Percentiles rank a stretch among this genome's conserved stretches.
Conservation (phyloP, 2,888 invertebrate species). For the Masnerella sp. region DNA sequence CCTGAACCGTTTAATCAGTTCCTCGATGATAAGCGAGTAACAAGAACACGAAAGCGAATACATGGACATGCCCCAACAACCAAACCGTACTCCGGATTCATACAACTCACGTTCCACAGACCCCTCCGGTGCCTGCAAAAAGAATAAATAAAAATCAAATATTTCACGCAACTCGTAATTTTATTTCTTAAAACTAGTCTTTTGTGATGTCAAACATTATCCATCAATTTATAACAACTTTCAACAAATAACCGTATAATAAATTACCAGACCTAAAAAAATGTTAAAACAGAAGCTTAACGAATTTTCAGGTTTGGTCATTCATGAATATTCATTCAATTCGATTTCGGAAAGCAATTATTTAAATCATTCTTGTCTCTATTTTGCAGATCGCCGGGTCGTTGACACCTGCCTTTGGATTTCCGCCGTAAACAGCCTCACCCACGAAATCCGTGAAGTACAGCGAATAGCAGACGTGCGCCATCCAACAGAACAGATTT, state of each 20-base stretch:
- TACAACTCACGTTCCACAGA: conserved; percentile 83
- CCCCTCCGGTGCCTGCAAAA: conserved; percentile 85
- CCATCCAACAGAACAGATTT: conserved; percentile 99
- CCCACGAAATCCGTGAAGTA: conserved; percentile 98
- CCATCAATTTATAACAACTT: too few species aligned
- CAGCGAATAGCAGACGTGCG: conserved; percentile 96
- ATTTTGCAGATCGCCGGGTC: conserved; percentile 25
- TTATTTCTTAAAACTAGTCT: too few species aligned
- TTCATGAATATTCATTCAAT: conserved; percentile 20
- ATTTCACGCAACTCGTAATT: too few species aligned
- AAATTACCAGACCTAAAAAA: too few species aligned
- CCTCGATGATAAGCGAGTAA: conserved; percentile 93
- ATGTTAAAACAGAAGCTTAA: background rate
- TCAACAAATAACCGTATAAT: too few species aligned
- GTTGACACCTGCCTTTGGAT: conserved; percentile 83
- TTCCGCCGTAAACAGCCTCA: conserved; percentile 92
- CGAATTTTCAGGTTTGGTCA: background rate
- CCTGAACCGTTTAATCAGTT: conserved; percentile 85
- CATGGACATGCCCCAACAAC: conserved; percentile 98
- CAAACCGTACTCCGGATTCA: conserved; percentile 95
- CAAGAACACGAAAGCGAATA: conserved; percentile 96
- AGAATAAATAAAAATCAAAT: too few species aligned
- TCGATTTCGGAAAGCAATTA: conserved; percentile 24
- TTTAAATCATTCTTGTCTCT: conserved; percentile 18
- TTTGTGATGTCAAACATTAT: too few species aligned